Conservation (phyloP, 2,113 vertebrate genomes). For the Callochromis pleurospilus region DNA sequence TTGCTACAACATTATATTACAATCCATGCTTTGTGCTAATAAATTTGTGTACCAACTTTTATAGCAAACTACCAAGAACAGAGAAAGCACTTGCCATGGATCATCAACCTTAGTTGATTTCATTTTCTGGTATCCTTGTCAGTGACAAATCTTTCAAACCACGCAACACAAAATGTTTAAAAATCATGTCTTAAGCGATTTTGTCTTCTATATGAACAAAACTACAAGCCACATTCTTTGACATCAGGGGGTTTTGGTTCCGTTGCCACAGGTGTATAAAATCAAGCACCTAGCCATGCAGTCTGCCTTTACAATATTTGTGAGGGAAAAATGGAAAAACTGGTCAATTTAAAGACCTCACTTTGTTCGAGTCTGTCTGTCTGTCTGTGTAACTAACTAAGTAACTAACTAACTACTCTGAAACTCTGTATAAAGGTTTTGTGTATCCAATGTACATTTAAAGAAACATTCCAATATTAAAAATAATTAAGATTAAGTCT, state of each 20-base stretch:
- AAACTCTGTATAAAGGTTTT: not conserved
- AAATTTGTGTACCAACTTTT: not conserved
- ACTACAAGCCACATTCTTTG: not conserved
- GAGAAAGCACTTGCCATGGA: not conserved
- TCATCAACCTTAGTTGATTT: not conserved
- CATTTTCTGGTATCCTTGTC: not conserved
- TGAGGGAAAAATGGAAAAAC: fast-evolving
- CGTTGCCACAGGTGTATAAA: not conserved
- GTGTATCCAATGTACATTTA: not conserved
- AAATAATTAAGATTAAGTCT: not conserved
- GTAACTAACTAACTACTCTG: not conserved
- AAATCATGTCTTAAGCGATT: fast-evolving
- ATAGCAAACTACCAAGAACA: not conserved
- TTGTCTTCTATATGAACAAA: not conserved
- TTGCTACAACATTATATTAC: not conserved
- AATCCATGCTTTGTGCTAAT: not conserved
- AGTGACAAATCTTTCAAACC: fast-evolving
- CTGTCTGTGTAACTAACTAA: not conserved
- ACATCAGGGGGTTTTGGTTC: not conserved
- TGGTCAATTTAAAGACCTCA: not conserved
- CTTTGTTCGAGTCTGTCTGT: not conserved
- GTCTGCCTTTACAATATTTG: not conserved
- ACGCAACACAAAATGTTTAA: fast-evolving
- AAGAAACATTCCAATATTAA: not conserved
- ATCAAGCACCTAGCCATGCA: not conserved